Base-by-base conservation (phyloP, 1,140 invertebrate genomes). In the Zaprionus inermis region DNA sequence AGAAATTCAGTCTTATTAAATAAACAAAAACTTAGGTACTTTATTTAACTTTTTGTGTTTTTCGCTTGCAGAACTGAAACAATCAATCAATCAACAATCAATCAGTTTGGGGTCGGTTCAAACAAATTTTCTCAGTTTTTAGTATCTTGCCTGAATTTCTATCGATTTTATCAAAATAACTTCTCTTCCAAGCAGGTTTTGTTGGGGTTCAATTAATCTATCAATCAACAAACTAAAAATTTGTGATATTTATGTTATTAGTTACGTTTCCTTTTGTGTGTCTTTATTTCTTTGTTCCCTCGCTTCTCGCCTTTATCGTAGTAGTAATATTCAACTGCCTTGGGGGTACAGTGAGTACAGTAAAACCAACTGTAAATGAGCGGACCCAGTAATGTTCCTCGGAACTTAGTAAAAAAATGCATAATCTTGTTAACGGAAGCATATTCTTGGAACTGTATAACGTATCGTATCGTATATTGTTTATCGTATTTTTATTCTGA, bases 1-100 rank as follows among this genome's bases (percentile, higher is more conserved):
- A 86, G 80, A 81, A 91, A 90, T 91, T 91, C 90, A 91, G 90
- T 91, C 90, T 91, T 91, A 81, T 91, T 79, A 91, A 91, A 91
- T 75, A 86, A 91, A 91, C 80, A 79, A 84, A 89, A 91, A 91
- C 85, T 89, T 85, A 91, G 83, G 81, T 91, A 91, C 89, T 32
- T 69, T 14, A 41, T 66, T 49, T 22, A 49, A 49, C 44, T 49
- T 49, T 11, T 49, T 49, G 30, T 49, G 32, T 22, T 36, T 63
- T 14, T 51, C 28, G 46, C 46, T 51, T 22, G 30, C 59, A 44
- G 38, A 44, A 44, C 38, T 16, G 38, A 44, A 44, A 44, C 44
- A 22, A 49, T 49, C 9, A 52, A 54, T 63, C 44, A 63, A 18
- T 52, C 60, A 52, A 16, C 56, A 20, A 24, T 22, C 18, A 38